Evolutionary conservation across 2,113 vertebrate species (phyloP).

Genomic region (Polyodon spathula): DNA sequence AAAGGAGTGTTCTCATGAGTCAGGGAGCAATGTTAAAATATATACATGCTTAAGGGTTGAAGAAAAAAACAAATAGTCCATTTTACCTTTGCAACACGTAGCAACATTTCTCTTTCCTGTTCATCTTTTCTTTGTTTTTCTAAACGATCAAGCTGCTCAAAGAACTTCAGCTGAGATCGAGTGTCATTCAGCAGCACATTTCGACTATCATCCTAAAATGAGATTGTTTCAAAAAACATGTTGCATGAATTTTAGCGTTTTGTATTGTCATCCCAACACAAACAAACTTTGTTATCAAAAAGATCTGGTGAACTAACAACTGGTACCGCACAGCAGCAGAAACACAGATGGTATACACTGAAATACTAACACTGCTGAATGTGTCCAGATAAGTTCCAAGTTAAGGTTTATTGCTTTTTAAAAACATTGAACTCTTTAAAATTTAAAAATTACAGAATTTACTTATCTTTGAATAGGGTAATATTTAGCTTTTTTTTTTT

Average conservation of each 20-base stretch:
- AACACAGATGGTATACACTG: background rate
- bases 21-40: no score
- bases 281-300: background rate
- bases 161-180: slow-evolving; percentile 78
- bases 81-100: slow-evolving; percentile 74
- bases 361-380: background rate
- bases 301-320: background rate
- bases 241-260: background rate
- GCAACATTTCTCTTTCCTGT: slow-evolving; percentile 70
- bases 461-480: no score
- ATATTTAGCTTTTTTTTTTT: background rate
- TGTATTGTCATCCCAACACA: no score
- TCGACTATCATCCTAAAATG: slow-evolving; percentile 58
- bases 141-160: slow-evolving; percentile 79
- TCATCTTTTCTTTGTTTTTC: slow-evolving; percentile 72
- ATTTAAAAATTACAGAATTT: background rate
- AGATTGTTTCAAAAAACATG: background rate
- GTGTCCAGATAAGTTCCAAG: background rate
- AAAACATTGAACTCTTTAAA: no score
- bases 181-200: slow-evolving; percentile 66
- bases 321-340: background rate
- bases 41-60: background rate
- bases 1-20: no score
- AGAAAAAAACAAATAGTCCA: background rate
- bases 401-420: background rate